Evolutionary conservation across 2,888 invertebrate genomes (phyloP).

Genomic region (Mesorhabditis spiculigera): DNA sequence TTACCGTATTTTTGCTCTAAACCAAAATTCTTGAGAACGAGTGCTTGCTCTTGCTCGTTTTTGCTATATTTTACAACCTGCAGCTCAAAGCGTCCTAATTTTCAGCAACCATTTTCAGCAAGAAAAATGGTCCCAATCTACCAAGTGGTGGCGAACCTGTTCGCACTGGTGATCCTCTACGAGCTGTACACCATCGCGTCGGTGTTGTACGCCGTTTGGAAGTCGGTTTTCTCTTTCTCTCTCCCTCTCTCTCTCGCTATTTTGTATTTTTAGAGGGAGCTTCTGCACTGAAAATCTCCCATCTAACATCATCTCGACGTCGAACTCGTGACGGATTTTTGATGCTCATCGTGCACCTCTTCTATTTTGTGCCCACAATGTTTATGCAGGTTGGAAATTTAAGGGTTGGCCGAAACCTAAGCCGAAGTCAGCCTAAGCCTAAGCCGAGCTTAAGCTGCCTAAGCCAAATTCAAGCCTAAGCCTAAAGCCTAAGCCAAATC

Average conservation of each 20-base stretch:
- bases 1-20: too few species aligned
- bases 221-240: not conserved
- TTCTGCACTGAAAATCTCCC: slow-evolving; percentile 14
- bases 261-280: not conserved
- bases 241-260: not conserved
- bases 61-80: too few species aligned
- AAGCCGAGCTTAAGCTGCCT: too few species aligned
- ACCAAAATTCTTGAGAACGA: too few species aligned
- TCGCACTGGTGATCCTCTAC: not conserved
- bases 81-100: too few species aligned
- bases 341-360: slow-evolving; percentile 19
- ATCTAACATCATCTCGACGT: slow-evolving; percentile 30
- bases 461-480: too few species aligned
- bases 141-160: not conserved
- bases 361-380: slow-evolving; percentile 27
- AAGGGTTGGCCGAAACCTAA: not conserved
- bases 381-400: slow-evolving; percentile 10
- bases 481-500: too few species aligned
- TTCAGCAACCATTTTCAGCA: too few species aligned
- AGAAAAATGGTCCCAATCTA: not conserved
- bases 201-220: not conserved
- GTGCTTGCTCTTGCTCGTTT: too few species aligned
- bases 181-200: not conserved
- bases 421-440: too few species aligned
- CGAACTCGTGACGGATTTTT: slow-evolving; percentile 27